These are phyloP conservation scores for Drosophila longiperda DNA, from an alignment of 2,888 invertebrate genomes.

Conservation along the genomic window DNA sequence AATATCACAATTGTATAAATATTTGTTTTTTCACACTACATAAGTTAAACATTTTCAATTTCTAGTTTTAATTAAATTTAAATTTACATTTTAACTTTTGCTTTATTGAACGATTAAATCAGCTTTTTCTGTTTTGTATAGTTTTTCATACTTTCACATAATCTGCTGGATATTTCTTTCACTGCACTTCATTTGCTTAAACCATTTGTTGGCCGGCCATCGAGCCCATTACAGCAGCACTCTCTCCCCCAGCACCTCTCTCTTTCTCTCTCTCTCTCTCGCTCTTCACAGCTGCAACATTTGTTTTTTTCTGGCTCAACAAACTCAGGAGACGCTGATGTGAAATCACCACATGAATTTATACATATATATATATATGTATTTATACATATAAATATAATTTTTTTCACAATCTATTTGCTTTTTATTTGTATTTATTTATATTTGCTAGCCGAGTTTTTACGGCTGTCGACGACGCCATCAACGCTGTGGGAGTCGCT, in stretches of 20 bases:
- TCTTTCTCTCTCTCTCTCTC: background rate
- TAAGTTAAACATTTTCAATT: background rate
- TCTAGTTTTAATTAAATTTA: background rate
- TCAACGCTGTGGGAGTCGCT: conserved; percentile 33
- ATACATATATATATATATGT: background rate
- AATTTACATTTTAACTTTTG: too few relatives aligned
- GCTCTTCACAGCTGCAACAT: conserved; percentile 50
- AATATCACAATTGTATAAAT: background rate
- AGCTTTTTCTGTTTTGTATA: too few relatives aligned
- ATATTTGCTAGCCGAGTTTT: conserved; percentile 65
- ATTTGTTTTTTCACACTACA: background rate
- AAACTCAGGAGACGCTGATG: conserved; percentile 43
- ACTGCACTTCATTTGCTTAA: conserved; percentile 58
- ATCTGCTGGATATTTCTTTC: conserved; percentile 25
- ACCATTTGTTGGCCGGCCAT: conserved; percentile 45
- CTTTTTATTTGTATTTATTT: conserved; percentile 70
- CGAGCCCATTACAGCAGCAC: conserved; percentile 40
- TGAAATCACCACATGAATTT: conserved; percentile 60
- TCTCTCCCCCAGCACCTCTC: background rate
- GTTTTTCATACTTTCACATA: background rate
- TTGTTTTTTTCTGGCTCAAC: conserved; percentile 58
- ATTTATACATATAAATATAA: background rate
- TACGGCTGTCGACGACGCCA: conserved; percentile 54
- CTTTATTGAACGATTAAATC: too few relatives aligned
- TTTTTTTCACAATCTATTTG: conserved; percentile 70